Conservation (phyloP, 2,888 invertebrate species). For the Siphonodentalium dalli region DNA sequence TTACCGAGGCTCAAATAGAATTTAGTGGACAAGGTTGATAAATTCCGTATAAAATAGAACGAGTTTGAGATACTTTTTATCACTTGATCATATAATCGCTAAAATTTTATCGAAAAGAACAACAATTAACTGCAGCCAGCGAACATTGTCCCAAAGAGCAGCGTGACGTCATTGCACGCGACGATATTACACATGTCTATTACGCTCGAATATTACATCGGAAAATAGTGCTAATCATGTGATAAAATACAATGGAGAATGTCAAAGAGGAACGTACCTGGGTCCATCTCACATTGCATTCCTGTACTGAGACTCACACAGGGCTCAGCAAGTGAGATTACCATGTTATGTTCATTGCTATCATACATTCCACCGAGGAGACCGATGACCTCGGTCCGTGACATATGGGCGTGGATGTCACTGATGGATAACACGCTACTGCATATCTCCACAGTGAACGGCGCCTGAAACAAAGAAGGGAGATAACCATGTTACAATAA, state of each 20-base stretch:
- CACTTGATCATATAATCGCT: too few relatives aligned
- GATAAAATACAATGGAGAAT: not conserved
- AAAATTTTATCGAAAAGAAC: too few relatives aligned
- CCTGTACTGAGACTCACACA: constrained; percentile 74
- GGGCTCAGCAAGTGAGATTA: constrained; percentile 71
- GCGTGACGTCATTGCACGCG: too few relatives aligned
- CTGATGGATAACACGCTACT: constrained; percentile 73
- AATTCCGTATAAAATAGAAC: too few relatives aligned
- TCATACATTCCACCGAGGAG: constrained; percentile 73
- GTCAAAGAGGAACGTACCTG: constrained; percentile 70
- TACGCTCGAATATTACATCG: too few relatives aligned
- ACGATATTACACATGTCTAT: too few relatives aligned
- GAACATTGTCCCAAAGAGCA: too few relatives aligned
- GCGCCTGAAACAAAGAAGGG: constrained; percentile 70
- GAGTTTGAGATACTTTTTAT: too few relatives aligned
- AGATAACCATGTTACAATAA: too few relatives aligned
- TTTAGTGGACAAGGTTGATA: too few relatives aligned
- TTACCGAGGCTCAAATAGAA: too few relatives aligned
- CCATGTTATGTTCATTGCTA: constrained; percentile 60
- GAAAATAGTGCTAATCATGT: too few relatives aligned
- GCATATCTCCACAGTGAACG: constrained; percentile 71
- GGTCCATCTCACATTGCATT: constrained; percentile 82
- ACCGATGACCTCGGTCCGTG: constrained; percentile 78
- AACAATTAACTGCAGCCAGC: not conserved
- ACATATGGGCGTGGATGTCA: constrained; percentile 77